Conservation (phyloP, 2,113 vertebrate species). For the Engraulis encrasicolus region DNA sequence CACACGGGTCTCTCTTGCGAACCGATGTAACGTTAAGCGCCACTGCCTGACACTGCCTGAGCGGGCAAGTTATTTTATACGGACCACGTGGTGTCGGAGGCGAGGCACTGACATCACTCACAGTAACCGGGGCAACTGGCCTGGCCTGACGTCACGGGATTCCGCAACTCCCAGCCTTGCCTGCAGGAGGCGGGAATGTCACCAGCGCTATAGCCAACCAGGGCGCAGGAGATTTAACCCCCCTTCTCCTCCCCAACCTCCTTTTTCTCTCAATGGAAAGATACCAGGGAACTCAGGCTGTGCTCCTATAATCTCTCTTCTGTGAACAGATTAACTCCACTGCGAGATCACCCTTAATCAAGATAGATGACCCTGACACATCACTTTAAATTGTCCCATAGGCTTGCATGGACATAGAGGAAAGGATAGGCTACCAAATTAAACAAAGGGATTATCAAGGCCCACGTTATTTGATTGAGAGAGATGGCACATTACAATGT, state of each 20-base stretch:
- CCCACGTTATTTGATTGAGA: too few relatives aligned
- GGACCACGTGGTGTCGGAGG: conserved; percentile 61
- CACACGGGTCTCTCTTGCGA: neutral
- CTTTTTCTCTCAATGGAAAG: conserved; percentile 53
- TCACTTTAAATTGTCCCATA: neutral
- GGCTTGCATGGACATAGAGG: too few relatives aligned
- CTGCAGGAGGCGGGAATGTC: conserved; percentile 50
- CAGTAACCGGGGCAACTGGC: conserved; percentile 63
- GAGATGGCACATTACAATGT: too few relatives aligned
- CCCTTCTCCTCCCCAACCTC: neutral
- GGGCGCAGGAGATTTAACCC: neutral
- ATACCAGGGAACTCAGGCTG: conserved; percentile 24
- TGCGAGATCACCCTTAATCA: neutral
- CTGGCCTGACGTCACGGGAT: conserved; percentile 71
- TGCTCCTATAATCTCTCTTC: conserved; percentile 1
- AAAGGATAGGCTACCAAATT: too few relatives aligned
- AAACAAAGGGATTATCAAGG: too few relatives aligned
- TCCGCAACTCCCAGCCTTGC: conserved; percentile 54
- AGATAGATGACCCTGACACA: neutral
- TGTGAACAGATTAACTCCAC: conserved; percentile 29
- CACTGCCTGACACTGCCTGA: neutral
- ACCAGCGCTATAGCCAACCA: conserved; percentile 41
- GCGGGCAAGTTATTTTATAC: conserved; percentile 54
- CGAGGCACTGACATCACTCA: conserved; percentile 60
- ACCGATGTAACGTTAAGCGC: neutral